Percentiles rank a stretch among this genome's conserved stretches.
These are phyloP conservation scores for Talpa occidentalis DNA, from an alignment of 2,113 vertebrate species.

Conservation along the genomic window DNA sequence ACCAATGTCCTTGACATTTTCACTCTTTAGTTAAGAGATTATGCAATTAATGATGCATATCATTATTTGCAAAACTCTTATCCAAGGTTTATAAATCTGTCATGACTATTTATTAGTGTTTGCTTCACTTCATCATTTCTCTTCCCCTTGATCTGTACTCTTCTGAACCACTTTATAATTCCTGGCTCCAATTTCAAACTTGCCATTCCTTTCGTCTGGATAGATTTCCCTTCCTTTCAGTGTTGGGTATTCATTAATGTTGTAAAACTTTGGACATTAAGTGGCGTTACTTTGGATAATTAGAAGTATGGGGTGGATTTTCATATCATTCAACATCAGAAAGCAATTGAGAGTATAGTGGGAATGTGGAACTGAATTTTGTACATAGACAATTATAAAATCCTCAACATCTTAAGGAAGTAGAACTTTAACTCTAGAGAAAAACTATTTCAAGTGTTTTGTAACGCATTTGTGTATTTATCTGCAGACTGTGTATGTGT, in stretches of 20 bases:
- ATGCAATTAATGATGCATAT: not conserved
- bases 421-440: not conserved
- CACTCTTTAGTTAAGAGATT: not conserved
- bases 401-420: not conserved
- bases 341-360: not conserved
- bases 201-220: not conserved
- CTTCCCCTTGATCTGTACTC: not conserved
- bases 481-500: not conserved
- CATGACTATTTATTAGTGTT: not conserved
- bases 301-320: not conserved
- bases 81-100: slow-evolving; percentile 33
- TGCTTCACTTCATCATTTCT: not conserved
- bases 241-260: not conserved
- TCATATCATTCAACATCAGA: slow-evolving; percentile 20
- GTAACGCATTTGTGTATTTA: slow-evolving; percentile 29
- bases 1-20: not conserved
- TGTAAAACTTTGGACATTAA: not conserved
- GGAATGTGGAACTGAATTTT: not conserved
- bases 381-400: slow-evolving; percentile 37
- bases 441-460: not conserved
- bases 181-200: not conserved
- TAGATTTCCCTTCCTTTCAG: not conserved
- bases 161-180: not conserved
- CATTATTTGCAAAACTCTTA: slow-evolving; percentile 35
- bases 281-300: not conserved